Evolutionary conservation across 2,888 invertebrate genomes (phyloP), one percentile per base, ranked within the genome.

Genomic region (Spatulosminthurus flaviceps): DNA sequence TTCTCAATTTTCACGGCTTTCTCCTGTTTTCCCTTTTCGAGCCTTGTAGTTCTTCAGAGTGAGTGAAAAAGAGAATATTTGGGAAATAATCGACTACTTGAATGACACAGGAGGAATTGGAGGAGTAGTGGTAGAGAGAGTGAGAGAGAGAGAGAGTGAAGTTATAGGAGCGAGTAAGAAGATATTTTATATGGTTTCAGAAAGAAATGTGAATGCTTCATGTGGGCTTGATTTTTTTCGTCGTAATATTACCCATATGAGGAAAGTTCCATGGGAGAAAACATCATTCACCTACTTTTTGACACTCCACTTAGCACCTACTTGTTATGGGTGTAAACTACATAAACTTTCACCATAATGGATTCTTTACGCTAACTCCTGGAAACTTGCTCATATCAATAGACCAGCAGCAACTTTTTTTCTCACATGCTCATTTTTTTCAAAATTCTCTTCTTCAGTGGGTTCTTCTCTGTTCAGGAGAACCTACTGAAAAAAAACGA

Each of bases 261-360:
- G 64, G 75, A 81, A 81, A 73, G 67, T 81, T 80, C 79, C 19
- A 70, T 42, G 60, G 72, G 67, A 51, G 43, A 78, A 78, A 78
- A 76, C 81, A 81, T 81, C 81, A 79, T 79, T 81, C 81, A 81
- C 81, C 81, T 81, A 81, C 74, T 81, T 81, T 81, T 79, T 78
- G 77, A 79, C 81, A 78, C 78, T 61, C 77, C 79, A 77, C 73
- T 81, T 81, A 81, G 77, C 81, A 81, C 79, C 81, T 79, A 79
- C 72, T 79, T 79, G 81, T 81, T 81, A 81, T 81, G 80, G 73
- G 70, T 81, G 80, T 79, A 81, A 81, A 81, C 78, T 81, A 81
- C 78, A 73, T 81, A 81, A 80, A 81, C 76, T 81, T 81, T 81
- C 66, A 66, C 73, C 80, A 81, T 81, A 81, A 79, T 76, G 76